phyloP scores from a whole-genome alignment of 1,140 invertebrate species.

The Trigoniulus corallinus region DNA sequence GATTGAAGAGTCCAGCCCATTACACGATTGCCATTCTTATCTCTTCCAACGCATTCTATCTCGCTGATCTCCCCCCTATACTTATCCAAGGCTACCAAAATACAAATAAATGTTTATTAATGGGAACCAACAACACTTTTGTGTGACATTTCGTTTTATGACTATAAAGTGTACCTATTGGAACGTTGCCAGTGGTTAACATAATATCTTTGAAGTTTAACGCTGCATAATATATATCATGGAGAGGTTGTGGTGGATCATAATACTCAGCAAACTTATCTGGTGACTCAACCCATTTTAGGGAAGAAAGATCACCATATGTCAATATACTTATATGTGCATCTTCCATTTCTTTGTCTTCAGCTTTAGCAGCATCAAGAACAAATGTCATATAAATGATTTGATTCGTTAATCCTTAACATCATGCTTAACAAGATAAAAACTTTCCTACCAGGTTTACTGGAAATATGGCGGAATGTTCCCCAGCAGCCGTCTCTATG shows the following conservation, averaged over 20 bases:
- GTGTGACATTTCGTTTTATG: too few relatives aligned
- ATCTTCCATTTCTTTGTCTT: conserved; percentile 62
- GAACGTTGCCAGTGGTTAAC: conserved; percentile 87
- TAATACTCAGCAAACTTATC: conserved; percentile 36
- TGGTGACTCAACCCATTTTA: conserved; percentile 83
- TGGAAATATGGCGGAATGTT: too few relatives aligned
- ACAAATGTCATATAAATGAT: too few relatives aligned
- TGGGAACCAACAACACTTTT: background rate
- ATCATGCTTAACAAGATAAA: too few relatives aligned
- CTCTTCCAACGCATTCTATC: conserved; percentile 85
- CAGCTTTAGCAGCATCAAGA: too few relatives aligned
- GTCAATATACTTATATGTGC: conserved; percentile 82
- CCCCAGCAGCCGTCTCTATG: too few relatives aligned
- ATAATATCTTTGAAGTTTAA: too few relatives aligned
- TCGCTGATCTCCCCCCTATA: conserved; percentile 78
- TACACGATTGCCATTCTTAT: too few relatives aligned
- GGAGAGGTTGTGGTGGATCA: conserved; percentile 40
- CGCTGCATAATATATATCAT: conserved; percentile 79
- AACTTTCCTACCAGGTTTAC: conserved; percentile 22
- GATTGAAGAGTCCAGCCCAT: conserved; percentile 68
- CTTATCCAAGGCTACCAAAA: conserved; percentile 20
- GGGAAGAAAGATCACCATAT: conserved; percentile 75
- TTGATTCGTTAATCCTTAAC: too few relatives aligned
- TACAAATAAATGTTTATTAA: background rate
- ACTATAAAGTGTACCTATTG: conserved; percentile 82